Conservation (phyloP, 35 echinoderm and acorn worm species). For the Nesometra sesokonis region DNA sequence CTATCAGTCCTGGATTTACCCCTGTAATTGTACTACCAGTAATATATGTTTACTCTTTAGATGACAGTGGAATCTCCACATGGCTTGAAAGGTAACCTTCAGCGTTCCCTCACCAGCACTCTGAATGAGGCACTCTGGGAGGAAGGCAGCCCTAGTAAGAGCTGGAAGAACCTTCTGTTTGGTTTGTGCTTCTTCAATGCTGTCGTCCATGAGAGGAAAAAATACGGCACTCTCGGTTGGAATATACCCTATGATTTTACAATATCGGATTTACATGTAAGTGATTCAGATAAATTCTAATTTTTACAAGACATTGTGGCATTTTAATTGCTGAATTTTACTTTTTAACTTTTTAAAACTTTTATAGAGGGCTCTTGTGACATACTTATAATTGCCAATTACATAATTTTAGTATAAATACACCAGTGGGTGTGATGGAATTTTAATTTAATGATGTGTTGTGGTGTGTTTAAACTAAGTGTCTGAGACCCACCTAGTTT, state of each 20-base stretch:
- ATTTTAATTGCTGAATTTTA: too few relatives aligned
- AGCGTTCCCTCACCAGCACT: constrained; percentile 51
- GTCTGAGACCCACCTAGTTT: too few relatives aligned
- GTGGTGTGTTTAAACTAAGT: too few relatives aligned
- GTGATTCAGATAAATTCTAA: neutral
- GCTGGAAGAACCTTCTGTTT: constrained; percentile 87
- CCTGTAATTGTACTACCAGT: neutral
- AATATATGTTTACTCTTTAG: constrained; percentile 25
- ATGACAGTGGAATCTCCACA: constrained; percentile 94
- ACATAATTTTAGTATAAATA: too few relatives aligned
- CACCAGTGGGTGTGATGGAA: too few relatives aligned
- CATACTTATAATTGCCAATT: too few relatives aligned
- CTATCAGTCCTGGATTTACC: too few relatives aligned
- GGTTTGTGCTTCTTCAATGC: constrained; percentile 98
- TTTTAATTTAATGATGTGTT: too few relatives aligned
- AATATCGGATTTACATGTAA: constrained; percentile 86
- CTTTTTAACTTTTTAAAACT: too few relatives aligned
- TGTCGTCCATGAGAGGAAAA: constrained; percentile 90
- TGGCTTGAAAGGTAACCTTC: constrained; percentile 87
- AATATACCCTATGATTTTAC: constrained; percentile 95
- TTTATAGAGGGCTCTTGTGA: too few relatives aligned
- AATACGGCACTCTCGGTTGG: constrained; percentile 88
- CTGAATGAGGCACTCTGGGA: constrained; percentile 70
- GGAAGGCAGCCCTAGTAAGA: constrained; percentile 40
- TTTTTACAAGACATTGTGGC: too few relatives aligned